phyloP scores from a whole-genome alignment of 2,888 invertebrate species.

The Exocentrus adspersus region DNA sequence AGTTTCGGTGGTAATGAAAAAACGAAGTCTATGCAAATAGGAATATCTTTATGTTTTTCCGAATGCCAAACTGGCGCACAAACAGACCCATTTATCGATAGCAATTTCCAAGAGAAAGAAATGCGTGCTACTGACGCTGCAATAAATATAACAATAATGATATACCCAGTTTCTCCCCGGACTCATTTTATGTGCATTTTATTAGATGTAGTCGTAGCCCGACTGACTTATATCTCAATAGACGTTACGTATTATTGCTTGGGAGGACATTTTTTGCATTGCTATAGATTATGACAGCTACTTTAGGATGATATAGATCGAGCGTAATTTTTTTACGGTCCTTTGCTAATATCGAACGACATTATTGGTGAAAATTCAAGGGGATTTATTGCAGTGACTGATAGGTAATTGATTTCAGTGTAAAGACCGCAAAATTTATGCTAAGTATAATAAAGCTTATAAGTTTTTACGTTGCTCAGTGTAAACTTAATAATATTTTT shows the following conservation, averaged over 20 bases:
- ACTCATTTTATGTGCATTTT: slow-evolving; percentile 22
- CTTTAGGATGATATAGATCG: slow-evolving; percentile 28
- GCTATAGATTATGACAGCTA: slow-evolving; percentile 26
- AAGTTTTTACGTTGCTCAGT: not conserved
- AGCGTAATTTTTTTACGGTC: slow-evolving; percentile 24
- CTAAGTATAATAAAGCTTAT: not conserved
- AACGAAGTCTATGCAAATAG: not conserved
- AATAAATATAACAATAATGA: slow-evolving; percentile 21
- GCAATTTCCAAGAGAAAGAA: not conserved
- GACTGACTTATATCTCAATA: slow-evolving; percentile 11
- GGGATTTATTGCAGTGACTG: not conserved
- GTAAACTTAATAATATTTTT: not conserved
- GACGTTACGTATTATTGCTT: slow-evolving; percentile 12
- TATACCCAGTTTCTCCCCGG: slow-evolving; percentile 4
- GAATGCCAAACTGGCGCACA: slow-evolving; percentile 4
- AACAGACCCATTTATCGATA: slow-evolving; percentile 21
- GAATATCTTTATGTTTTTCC: slow-evolving; percentile 12
- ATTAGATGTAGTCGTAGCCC: slow-evolving; percentile 11
- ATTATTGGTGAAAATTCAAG: not conserved
- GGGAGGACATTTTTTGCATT: slow-evolving; percentile 16
- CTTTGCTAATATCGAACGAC: slow-evolving; percentile 8
- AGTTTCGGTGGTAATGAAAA: too few relatives aligned
- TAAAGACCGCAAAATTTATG: not conserved
- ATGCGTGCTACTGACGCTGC: slow-evolving; percentile 3
- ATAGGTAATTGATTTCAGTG: slow-evolving; percentile 3